These are phyloP conservation scores for Diorhabda carinulata DNA, from an alignment of 1,140 invertebrate species.

Conservation along the genomic window DNA sequence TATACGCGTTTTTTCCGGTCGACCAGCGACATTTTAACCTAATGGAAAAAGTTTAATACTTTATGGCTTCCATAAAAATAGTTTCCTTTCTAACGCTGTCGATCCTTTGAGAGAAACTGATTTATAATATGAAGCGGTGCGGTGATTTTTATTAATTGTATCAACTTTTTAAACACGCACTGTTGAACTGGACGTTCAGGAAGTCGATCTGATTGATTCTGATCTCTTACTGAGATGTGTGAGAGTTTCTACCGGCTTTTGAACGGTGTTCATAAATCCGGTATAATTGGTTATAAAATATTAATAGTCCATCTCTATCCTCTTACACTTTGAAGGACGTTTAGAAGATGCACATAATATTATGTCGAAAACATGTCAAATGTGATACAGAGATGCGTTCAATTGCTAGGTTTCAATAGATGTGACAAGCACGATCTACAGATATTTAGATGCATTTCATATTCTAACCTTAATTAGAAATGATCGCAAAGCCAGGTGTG, in stretches of 20 bases:
- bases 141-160: slow-evolving; percentile 20
- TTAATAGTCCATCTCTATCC: not conserved
- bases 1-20: slow-evolving; percentile 1
- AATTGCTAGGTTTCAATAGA: no score
- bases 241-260: slow-evolving; percentile 9
- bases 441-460: no score
- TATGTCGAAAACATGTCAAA: no score
- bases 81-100: slow-evolving; percentile 12
- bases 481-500: no score
- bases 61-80: slow-evolving; percentile 20
- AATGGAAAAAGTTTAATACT: slow-evolving; percentile 12
- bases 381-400: no score
- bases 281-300: not conserved
- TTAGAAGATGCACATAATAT: no score
- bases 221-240: slow-evolving; percentile 8
- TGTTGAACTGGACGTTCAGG: slow-evolving; percentile 2
- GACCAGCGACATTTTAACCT: slow-evolving; percentile 11
- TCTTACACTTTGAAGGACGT: no score
- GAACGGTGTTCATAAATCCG: not conserved
- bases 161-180: slow-evolving; percentile 17
- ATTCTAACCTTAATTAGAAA: no score
- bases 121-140: slow-evolving; percentile 12
- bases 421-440: no score
- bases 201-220: slow-evolving; percentile 16
- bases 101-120: slow-evolving; percentile 13